Base-by-base conservation (phyloP, 2,113 vertebrate species). In the Castor canadensis region DNA sequence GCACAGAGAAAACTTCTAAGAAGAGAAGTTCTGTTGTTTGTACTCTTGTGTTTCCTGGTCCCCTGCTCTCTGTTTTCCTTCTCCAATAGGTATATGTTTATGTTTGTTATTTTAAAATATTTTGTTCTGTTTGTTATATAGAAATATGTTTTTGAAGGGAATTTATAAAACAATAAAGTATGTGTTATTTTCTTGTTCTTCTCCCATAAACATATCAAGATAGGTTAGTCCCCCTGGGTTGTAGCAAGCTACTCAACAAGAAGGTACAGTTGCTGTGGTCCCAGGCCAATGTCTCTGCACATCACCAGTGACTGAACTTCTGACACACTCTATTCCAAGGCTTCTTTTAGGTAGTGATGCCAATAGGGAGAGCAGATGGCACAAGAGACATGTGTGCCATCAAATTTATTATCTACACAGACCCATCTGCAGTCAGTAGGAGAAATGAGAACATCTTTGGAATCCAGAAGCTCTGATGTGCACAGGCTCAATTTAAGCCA, bases 361-460 rank as follows among this genome's bases (percentile, higher is more conserved):
- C 45, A 35, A 20, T 9, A 6, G 66, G 40, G 26, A 5, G 58
- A 69, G 77, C 38, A 49, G 49, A 38, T 0, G 6, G 32, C 32
- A 30, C 17, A 6, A 16, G 30, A 38, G 3, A 0, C 45, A 45
- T 17, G 17, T 1, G 60, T 76, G 13, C 26, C 1, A 0, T 35
- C 3, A 20, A 58, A 5, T 20, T 86, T 62, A 1, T 80, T 22
- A 66, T 45, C 75, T 73, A 3, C 28, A 6, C 2, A 24, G 58
- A 45, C 30, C 62, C 35, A 15, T n/a, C 24, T 35, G 32, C 72
- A 85, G 20, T 66, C 35, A 40, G 11, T 40, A 45, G 73, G 32
- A 45, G 56, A 52, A 72, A 54, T 60, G 54, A 83, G 49, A 62
- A 54, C 7, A 35, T 45, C 22, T 24, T 38, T 52, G 45, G 64